Base-by-base conservation (phyloP, 2,888 invertebrate genomes). In the Didymodactylos carnosus region DNA sequence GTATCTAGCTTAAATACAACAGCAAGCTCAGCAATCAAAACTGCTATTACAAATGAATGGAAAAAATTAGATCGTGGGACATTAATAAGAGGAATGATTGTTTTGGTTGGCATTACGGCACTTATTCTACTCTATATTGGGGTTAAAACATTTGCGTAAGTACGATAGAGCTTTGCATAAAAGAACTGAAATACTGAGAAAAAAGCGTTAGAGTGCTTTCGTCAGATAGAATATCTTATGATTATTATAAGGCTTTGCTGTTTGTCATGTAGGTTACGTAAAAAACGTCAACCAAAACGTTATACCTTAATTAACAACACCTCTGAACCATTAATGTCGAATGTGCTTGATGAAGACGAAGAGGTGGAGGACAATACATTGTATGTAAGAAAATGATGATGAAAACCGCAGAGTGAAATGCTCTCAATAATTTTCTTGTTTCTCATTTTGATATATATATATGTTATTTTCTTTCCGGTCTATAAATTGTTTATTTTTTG, bases 191-290 rank as follows among this genome's bases (percentile, higher is more conserved):
- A n/a, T n/a, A n/a, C n/a, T n/a, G n/a, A n/a, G n/a, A n/a, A n/a
- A n/a, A n/a, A n/a, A n/a, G n/a, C n/a, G n/a, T n/a, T n/a, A n/a
- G n/a, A n/a, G n/a, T n/a, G n/a, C n/a, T n/a, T n/a, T n/a, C n/a
- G n/a, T n/a, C n/a, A n/a, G n/a, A n/a, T n/a, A n/a, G n/a, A n/a
- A n/a, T n/a, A n/a, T n/a, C n/a, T n/a, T n/a, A n/a, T n/a, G n/a
- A n/a, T n/a, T n/a, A n/a, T n/a, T n/a, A n/a, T n/a, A n/a, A n/a
- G n/a, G n/a, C n/a, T n/a, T n/a, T n/a, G n/a, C n/a, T n/a, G n/a
- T n/a, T n/a, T n/a, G n/a, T n/a, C n/a, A n/a, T n/a, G n/a, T 62
- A 62, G 62, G 29, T 62, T 62, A 62, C 62, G 62, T n/a, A 62
- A 62, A 62, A 62, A 62, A 35, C 62, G 62, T 35, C 62, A 35